Percentiles rank a stretch among this genome's conserved stretches.
These are phyloP conservation scores for Pseudopleuronectes americanus DNA, from an alignment of 2,797 vertebrate genomes.

Conservation along the genomic window DNA sequence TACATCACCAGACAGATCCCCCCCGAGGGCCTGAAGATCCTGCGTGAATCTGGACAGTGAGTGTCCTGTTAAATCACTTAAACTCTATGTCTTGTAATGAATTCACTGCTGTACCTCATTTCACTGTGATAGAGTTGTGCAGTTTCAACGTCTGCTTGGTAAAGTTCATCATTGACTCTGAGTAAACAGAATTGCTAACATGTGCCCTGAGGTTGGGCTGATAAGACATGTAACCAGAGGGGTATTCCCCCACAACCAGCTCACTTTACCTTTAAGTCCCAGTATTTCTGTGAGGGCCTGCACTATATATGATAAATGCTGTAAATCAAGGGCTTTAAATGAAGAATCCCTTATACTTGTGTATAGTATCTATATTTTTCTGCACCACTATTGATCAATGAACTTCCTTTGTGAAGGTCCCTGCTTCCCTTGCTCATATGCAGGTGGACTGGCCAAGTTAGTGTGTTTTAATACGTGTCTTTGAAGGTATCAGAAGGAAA, in stretches of 20 bases:
- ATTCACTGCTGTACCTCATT: not conserved
- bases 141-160: conserved; percentile 26
- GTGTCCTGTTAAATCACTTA: conserved; percentile 26
- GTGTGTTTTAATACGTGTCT: too few relatives aligned
- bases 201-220: conserved; percentile 42
- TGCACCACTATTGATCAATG: not conserved
- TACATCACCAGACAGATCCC: conserved; percentile 86
- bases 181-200: conserved; percentile 53
- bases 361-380: not conserved
- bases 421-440: too few relatives aligned
- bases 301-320: not conserved
- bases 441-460: too few relatives aligned
- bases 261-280: not conserved
- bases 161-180: conserved; percentile 68
- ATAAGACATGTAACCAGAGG: conserved; percentile 43
- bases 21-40: conserved; percentile 83
- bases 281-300: not conserved
- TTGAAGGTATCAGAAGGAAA: not conserved
- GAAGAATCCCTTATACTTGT: not conserved
- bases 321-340: not conserved
- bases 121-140: not conserved
- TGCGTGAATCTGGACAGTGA: conserved; percentile 85
- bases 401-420: too few relatives aligned
- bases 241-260: conserved; percentile 7
- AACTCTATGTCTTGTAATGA: not conserved